Percentiles rank a stretch among this genome's conserved stretches.
Conservation (phyloP, 2,797 vertebrate species). For the Neoniphon sammara region DNA sequence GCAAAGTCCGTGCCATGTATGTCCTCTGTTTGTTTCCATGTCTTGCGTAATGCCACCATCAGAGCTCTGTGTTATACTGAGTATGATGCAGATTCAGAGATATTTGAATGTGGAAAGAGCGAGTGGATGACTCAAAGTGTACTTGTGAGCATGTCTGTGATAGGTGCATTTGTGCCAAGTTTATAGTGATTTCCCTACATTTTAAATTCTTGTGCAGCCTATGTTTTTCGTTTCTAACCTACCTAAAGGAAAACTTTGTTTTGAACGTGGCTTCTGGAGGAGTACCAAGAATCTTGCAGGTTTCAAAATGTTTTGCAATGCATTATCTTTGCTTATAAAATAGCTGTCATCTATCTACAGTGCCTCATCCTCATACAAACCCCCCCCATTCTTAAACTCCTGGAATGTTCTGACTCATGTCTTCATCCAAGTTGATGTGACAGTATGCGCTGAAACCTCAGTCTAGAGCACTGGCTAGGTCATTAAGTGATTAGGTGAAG, state of each 20-base stretch:
- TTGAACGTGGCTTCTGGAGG: neutral
- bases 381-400: neutral
- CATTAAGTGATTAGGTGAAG: slow-evolving; percentile 26
- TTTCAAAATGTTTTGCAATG: neutral
- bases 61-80: slow-evolving; percentile 55
- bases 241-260: neutral
- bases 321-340: neutral
- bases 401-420: neutral
- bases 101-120: slow-evolving; percentile 17
- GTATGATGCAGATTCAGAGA: slow-evolving; percentile 44
- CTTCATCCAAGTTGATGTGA: neutral
- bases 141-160: slow-evolving; percentile 10
- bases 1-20: slow-evolving; percentile 76
- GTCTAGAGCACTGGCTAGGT: neutral
- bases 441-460: neutral
- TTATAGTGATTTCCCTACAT: slow-evolving; percentile 25
- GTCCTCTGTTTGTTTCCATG: slow-evolving; percentile 71
- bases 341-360: neutral
- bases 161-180: slow-evolving; percentile 28
- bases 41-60: slow-evolving; percentile 70
- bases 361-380: neutral
- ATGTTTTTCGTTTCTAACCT: neutral
- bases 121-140: slow-evolving; percentile 21
- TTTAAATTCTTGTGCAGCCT: neutral
- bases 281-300: neutral